Percentiles rank a stretch among this genome's conserved stretches.
phyloP scores from a whole-genome alignment of 2,113 vertebrate genomes.

The Platysteira castanea region DNA sequence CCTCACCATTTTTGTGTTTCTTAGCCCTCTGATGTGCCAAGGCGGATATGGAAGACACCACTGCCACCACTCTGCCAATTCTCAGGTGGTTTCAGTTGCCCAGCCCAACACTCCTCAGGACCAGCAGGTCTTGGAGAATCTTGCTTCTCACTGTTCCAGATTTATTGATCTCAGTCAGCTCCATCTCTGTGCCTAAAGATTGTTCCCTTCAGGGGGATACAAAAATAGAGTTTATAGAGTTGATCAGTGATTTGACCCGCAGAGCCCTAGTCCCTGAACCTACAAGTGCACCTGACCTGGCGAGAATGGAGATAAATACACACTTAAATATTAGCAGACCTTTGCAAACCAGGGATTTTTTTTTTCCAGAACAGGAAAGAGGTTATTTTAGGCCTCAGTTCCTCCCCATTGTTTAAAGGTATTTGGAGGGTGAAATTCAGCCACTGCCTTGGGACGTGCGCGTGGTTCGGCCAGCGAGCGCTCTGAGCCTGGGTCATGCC shows the following conservation, averaged over 20 bases:
- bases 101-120: background rate
- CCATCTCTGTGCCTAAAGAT: background rate
- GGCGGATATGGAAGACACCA: background rate
- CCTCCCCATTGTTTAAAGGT: constrained; percentile 10
- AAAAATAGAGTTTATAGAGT: background rate
- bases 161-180: background rate
- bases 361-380: background rate
- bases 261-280: background rate
- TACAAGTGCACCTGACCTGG: background rate
- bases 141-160: background rate
- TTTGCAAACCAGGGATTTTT: background rate
- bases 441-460: background rate
- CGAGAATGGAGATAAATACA: background rate
- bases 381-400: constrained; percentile 1
- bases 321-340: background rate
- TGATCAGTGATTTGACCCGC: fast-evolving
- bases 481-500: background rate
- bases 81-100: background rate
- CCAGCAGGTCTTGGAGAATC: background rate
- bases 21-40: background rate
- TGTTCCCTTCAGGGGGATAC: background rate
- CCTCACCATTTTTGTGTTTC: background rate
- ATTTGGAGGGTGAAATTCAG: constrained; percentile 31
- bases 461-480: fast-evolving
- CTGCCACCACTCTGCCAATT: background rate